These are phyloP conservation scores for Barnardius zonarius DNA, from an alignment of 2,113 vertebrate species.

Conservation along the genomic window DNA sequence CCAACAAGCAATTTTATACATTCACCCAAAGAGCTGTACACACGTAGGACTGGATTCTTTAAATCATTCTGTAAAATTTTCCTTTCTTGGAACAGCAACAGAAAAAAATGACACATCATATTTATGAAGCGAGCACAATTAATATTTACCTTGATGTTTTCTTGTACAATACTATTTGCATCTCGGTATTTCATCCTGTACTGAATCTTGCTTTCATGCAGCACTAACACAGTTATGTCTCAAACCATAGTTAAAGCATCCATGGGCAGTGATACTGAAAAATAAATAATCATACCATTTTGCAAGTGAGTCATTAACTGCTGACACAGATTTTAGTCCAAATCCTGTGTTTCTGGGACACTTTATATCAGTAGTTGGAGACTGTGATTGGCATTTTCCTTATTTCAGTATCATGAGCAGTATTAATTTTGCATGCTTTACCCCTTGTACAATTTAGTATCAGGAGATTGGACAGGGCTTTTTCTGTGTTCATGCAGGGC, in stretches of 20 bases:
- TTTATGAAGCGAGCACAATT: not conserved
- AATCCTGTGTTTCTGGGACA: not conserved
- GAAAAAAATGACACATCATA: not conserved
- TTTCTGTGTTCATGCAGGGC: not conserved
- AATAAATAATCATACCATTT: not conserved
- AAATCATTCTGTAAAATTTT: not conserved
- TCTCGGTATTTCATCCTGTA: not conserved
- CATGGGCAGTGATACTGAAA: not conserved
- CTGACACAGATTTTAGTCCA: not conserved
- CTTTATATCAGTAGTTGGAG: not conserved
- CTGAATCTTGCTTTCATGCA: not conserved
- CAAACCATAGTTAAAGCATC: not conserved
- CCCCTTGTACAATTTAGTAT: not conserved
- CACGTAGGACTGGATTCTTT: fast-evolving
- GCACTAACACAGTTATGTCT: not conserved
- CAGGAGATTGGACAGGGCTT: not conserved
- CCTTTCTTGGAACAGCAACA: not conserved
- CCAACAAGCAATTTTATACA: not conserved
- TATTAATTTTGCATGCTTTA: not conserved
- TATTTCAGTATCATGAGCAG: not conserved
- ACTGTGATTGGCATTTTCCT: not conserved
- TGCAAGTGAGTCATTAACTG: not conserved
- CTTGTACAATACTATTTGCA: not conserved
- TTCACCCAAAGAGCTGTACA: not conserved
- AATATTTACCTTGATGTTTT: not conserved